Evolutionary conservation across 2,888 invertebrate genomes (phyloP), one percentile per base, ranked within the genome.

Genomic region (Melieria omissa): DNA sequence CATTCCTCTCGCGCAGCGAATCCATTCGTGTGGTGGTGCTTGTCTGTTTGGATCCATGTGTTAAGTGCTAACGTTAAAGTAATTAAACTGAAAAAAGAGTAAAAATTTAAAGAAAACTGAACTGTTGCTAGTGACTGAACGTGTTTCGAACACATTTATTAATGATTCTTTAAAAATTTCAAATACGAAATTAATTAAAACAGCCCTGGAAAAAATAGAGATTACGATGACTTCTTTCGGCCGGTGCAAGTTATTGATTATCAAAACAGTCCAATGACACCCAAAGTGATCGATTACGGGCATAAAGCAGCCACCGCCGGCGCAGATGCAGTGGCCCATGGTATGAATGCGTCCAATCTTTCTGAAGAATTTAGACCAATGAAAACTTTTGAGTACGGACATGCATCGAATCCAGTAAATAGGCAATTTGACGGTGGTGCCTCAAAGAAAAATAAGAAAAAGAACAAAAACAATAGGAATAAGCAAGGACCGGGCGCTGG

Each of bases 351-450:
- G n/a, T 42, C 41, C 10, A 54, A 41, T 47, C 62, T 63, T 72
- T 66, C 58, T 75, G 74, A 78, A 75, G 89, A 91, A 75, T 89
- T 91, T 77, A 90, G 90, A 82, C 91, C 92, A 41, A 88, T 91
- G 6, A 90, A 91, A 80, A 91, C 90, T 77, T 91, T 93, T 86
- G 92, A 93, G 83, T 93, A 93, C 83, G 90, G 91, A 75, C 93
- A 93, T 81, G 89, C 84, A 54, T 83, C 85, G 3, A 79, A 77
- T 54, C 70, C 57, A 47, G 63, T 58, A 44, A 10, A 10, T 49
- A 58, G 46, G 41, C 41, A 16, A 67, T 57, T 60, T 16, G 60
- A 45, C 52, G 41, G 12, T 4, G 61, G 52, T 10, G 0, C 3
- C 29, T 29, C 29, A 29, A 29, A 29, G 10, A 47, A 44, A n/a